Evolutionary conservation across 2,113 vertebrate species (phyloP).

Genomic region (Triplophysa rosa): DNA sequence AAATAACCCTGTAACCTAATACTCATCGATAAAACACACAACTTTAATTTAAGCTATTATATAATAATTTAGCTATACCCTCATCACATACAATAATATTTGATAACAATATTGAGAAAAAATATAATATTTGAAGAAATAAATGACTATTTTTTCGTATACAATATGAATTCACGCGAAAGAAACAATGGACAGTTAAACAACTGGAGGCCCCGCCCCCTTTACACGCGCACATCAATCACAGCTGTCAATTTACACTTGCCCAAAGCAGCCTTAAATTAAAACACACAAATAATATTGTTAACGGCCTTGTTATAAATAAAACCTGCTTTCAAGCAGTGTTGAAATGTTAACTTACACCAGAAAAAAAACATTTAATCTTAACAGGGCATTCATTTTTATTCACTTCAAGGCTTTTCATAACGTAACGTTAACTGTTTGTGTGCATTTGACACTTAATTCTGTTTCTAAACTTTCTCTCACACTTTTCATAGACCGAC

Average conservation of each 20-base stretch:
- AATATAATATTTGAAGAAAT: background rate
- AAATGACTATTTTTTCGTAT: slow-evolving; percentile 60
- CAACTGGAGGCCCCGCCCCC: slow-evolving; percentile 65
- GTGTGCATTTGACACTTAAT: background rate
- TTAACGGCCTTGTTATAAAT: background rate
- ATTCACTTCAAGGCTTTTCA: background rate
- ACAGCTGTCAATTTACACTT: slow-evolving; percentile 58
- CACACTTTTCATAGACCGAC: background rate
- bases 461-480: background rate
- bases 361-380: background rate
- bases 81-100: background rate
- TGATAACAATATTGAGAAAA: background rate
- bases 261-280: slow-evolving; percentile 2
- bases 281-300: background rate
- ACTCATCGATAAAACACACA: too few relatives aligned
- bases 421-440: background rate
- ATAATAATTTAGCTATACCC: background rate
- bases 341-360: background rate
- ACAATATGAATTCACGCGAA: slow-evolving; percentile 55
- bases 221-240: slow-evolving; percentile 68
- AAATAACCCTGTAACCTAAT: background rate
- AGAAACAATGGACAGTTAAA: slow-evolving; percentile 79
- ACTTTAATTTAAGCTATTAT: background rate
- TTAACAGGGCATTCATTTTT: too few relatives aligned
- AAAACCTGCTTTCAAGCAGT: background rate